Conservation (phyloP, 92 coral and sea anemone species). For the Epizoanthus rinbou region DNA sequence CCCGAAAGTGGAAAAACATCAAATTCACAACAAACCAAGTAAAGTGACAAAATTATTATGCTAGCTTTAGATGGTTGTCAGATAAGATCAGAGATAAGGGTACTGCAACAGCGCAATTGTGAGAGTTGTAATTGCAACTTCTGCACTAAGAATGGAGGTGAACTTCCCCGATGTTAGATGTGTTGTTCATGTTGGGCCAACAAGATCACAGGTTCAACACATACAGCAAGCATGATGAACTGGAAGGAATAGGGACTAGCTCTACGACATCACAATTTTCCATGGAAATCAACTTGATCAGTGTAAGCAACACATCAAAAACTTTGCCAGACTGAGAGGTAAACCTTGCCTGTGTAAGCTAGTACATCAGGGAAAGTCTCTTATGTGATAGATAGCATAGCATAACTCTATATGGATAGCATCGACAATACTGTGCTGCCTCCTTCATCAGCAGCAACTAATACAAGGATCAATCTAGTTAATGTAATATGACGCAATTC, state of each 20-base stretch:
- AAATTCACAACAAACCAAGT: constrained; percentile 6
- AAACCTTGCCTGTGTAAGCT: constrained; percentile 24
- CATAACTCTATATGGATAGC: too few relatives aligned
- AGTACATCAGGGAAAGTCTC: background rate
- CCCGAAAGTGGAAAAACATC: background rate
- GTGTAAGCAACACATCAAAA: constrained; percentile 7
- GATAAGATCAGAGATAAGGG: constrained; percentile 1
- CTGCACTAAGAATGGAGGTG: constrained; percentile 48
- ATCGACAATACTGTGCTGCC: too few relatives aligned
- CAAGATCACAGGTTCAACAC: constrained; percentile 51
- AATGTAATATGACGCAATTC: too few relatives aligned
- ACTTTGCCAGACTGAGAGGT: constrained; percentile 12
- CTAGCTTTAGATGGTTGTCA: background rate
- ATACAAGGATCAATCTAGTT: too few relatives aligned
- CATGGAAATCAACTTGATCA: constrained; percentile 48
- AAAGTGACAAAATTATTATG: background rate
- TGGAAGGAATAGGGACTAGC: constrained; percentile 42
- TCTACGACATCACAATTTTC: constrained; percentile 39
- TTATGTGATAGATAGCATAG: too few relatives aligned
- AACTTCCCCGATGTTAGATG: constrained; percentile 43
- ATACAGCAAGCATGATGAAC: constrained; percentile 51
- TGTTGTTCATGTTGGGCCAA: constrained; percentile 48
- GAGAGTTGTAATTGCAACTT: constrained; percentile 21
- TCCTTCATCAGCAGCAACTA: too few relatives aligned
- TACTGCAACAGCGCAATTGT: too few relatives aligned